Base-by-base conservation (phyloP, 2,113 vertebrate genomes). In the Polypterus senegalus region DNA sequence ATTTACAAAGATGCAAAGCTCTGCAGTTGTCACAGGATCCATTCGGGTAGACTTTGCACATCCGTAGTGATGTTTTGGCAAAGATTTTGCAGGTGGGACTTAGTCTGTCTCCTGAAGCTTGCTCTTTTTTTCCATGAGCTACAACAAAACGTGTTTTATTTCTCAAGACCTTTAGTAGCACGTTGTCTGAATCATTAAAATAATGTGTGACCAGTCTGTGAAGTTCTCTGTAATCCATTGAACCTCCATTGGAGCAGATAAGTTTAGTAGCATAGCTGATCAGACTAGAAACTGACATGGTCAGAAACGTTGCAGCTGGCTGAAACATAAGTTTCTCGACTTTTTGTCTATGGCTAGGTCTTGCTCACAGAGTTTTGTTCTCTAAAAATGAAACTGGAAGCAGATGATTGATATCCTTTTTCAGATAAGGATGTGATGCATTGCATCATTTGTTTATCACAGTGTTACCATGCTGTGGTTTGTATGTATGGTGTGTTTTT, bases 1-100 rank as follows among this genome's bases (percentile, higher is more conserved):
- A 81, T 62, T 71, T 78, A 69, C 83, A 85, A 5, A 85, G 66
- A 58, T 85, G 83, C 56, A 83, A 73, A 58, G 81, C 58, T 49
- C 73, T 61, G 9, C 83, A 85, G 58, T 57, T 57, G 3, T 11
- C 8, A 62, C 78, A 78, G 47, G 66, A 65, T 45, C 71, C 66
- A 3, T 67, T 75, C 2, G 65, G 44, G 64, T 83, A 80, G 10
- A 49, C 67, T 47, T 64, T 63, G 68, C 83, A 83, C 7, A 85
- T 63, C 2, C 80, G 68, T 57, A 85, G 67, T 3, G 72, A 80
- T 9, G 83, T 85, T 51, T 65, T 66, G 4, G 79, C 83, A 4
- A 83, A 75, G 9, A 85, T 70, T 1, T 44, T 61, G 59, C 54
- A 63, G 51, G 69, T 73, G 1, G 64, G 4, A 47, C 63, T 60